Evolutionary conservation across 92 coral and sea anemone species (phyloP).

Genomic region (Palythoa grandis): DNA sequence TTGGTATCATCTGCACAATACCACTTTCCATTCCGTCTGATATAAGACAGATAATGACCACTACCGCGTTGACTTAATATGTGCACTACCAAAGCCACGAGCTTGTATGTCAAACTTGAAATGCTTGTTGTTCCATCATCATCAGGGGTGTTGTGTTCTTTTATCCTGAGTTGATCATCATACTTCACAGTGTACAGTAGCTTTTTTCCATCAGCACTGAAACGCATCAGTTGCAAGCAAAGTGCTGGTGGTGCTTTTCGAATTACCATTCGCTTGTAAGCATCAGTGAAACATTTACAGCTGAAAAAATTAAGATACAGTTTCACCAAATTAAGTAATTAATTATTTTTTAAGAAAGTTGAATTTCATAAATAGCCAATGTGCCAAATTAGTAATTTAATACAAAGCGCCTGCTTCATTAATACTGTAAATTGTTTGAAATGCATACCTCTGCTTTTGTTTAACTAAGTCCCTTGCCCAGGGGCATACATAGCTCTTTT

Average conservation of each 20-base stretch:
- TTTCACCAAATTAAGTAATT: background rate
- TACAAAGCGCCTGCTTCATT: background rate
- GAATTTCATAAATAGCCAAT: background rate
- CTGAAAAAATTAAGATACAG: slow-evolving; percentile 21
- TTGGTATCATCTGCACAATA: slow-evolving; percentile 49
- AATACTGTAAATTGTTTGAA: background rate
- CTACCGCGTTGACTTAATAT: slow-evolving; percentile 35
- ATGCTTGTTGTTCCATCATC: slow-evolving; percentile 12
- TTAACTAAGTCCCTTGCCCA: background rate
- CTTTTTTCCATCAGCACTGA: slow-evolving; percentile 46
- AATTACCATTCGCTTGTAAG: slow-evolving; percentile 51
- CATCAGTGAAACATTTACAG: slow-evolving; percentile 48
- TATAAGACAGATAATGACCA: slow-evolving; percentile 64
- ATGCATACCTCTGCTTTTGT: background rate
- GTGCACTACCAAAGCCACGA: slow-evolving; percentile 54
- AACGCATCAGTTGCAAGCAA: slow-evolving; percentile 51
- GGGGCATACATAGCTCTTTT: background rate
- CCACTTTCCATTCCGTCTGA: slow-evolving; percentile 56
- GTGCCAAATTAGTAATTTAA: background rate
- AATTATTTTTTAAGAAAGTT: background rate
- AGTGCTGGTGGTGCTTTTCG: slow-evolving; percentile 38
- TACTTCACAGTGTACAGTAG: slow-evolving; percentile 39
- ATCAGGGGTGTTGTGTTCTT: slow-evolving; percentile 16
- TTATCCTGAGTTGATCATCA: slow-evolving; percentile 35
- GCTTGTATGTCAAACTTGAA: slow-evolving; percentile 40